Evolutionary conservation across 2,797 vertebrate genomes (phyloP).

Genomic region (Xyrichtys novacula): DNA sequence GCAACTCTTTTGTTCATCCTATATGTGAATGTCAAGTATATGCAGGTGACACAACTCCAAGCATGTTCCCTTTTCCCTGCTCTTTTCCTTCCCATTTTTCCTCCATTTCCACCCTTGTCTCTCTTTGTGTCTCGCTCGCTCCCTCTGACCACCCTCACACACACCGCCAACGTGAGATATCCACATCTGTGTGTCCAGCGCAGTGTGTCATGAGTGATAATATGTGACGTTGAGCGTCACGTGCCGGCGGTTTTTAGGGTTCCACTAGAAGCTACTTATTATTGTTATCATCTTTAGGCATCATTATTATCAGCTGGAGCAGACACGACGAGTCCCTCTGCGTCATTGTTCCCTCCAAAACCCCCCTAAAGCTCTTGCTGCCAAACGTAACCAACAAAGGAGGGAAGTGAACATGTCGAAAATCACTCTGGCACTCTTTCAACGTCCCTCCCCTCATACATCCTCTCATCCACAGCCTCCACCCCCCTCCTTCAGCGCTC

Average conservation of each 20-base stretch:
- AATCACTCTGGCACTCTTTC: conserved; percentile 79
- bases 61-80: conserved; percentile 44
- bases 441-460: conserved; percentile 61
- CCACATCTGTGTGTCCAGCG: conserved; percentile 63
- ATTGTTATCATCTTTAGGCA: conserved; percentile 80
- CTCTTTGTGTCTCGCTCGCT: conserved; percentile 71
- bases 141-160: conserved; percentile 60
- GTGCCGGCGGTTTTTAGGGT: conserved; percentile 70
- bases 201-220: conserved; percentile 77
- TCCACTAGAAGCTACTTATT: conserved; percentile 81
- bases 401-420: conserved; percentile 60
- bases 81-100: conserved; percentile 23
- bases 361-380: conserved; percentile 67
- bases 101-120: conserved; percentile 54
- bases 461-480: conserved; percentile 71
- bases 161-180: conserved; percentile 73
- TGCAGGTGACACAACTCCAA: conserved; percentile 58
- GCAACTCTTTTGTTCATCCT: conserved; percentile 29
- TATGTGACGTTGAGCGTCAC: conserved; percentile 72
- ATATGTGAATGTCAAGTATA: conserved; percentile 54
- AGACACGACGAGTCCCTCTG: conserved; percentile 78
- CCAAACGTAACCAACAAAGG: conserved; percentile 74
- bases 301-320: conserved; percentile 84
- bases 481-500: conserved; percentile 35
- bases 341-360: conserved; percentile 77